Evolutionary conservation across 1,140 invertebrate genomes (phyloP).

Genomic region (Heliconius melpomene): DNA sequence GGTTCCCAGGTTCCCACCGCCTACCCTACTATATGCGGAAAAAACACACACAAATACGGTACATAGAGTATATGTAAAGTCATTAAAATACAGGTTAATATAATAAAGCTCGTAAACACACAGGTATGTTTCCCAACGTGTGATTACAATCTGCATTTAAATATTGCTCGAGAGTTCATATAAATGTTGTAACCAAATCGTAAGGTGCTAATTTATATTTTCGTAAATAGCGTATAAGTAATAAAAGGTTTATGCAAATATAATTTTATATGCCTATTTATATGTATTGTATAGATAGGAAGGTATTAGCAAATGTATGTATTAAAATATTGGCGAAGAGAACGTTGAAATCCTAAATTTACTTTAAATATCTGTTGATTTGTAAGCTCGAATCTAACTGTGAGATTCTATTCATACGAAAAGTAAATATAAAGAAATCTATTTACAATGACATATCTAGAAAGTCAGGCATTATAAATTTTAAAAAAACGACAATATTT

Average conservation of each 20-base stretch:
- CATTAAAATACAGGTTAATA: not conserved
- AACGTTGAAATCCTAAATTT: not conserved
- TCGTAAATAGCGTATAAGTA: not conserved
- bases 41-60: no score
- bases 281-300: not conserved
- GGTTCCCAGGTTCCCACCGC: no score
- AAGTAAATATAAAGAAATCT: no score
- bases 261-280: not conserved
- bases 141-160: not conserved
- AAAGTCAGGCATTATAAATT: not conserved
- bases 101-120: not conserved
- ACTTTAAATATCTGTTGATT: not conserved
- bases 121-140: not conserved
- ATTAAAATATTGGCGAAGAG: not conserved
- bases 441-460: no score
- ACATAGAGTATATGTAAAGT: not conserved
- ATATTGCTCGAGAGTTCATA: not conserved
- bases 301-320: not conserved
- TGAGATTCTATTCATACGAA: no score
- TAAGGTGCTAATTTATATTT: slow-evolving; percentile 1
- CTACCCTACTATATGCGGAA: no score
- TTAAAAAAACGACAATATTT: not conserved
- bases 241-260: not conserved
- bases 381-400: not conserved
- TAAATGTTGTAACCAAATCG: not conserved